These are phyloP conservation scores for Diceros bicornis DNA, from an alignment of 2,797 vertebrate genomes.

Conservation along the genomic window DNA sequence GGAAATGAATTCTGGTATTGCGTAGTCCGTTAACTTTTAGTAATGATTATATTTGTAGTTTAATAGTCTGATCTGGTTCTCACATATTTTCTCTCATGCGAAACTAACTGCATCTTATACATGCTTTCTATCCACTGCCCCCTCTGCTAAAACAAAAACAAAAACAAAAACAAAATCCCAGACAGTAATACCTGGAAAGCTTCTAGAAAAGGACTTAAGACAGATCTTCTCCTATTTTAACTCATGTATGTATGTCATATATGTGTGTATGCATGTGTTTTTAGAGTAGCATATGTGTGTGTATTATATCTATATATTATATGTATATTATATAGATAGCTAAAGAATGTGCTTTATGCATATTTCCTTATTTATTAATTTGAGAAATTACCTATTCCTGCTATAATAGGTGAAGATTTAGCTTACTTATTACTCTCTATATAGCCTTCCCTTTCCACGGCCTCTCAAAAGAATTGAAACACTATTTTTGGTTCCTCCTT, in stretches of 20 bases:
- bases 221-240: neutral
- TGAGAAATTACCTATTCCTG: neutral
- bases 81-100: rapidly evolving
- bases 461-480: neutral
- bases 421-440: neutral
- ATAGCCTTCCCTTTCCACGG: neutral
- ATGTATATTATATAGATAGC: neutral
- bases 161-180: neutral
- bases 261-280: neutral
- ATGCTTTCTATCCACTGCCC: neutral
- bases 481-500: neutral
- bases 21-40: neutral
- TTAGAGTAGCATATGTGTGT: neutral
- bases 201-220: neutral
- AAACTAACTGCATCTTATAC: neutral
- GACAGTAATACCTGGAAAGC: neutral
- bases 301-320: too few species aligned
- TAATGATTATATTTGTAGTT: neutral
- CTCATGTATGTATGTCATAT: neutral
- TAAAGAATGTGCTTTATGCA: neutral
- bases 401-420: neutral
- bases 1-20: neutral
- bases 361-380: neutral
- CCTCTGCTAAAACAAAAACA: neutral
- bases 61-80: too few species aligned